Base-by-base conservation (phyloP, 2,113 vertebrate genomes). In the Myotis brandtii region DNA sequence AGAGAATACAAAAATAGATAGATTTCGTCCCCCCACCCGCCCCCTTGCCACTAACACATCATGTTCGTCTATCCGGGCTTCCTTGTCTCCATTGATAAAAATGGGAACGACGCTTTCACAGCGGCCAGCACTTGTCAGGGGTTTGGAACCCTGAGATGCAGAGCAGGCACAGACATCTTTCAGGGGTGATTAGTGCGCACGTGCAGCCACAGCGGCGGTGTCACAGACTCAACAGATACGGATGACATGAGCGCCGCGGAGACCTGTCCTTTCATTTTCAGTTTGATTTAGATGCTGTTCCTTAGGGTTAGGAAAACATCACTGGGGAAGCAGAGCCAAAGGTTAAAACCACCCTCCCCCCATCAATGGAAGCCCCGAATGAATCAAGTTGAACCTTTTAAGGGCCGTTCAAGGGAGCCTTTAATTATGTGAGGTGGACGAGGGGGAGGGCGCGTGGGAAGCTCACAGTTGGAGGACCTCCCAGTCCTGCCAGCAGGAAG, bases 1-100 rank as follows among this genome's bases (percentile, higher is more conserved):
- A 95, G 97, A 97, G 96, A 97, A 95, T 96, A 96, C 73, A 95
- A 94, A 96, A 91, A 95, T 93, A 95, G 94, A 94, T 94, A 91
- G 96, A 97, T 96, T 95, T 95, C 91, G 89, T 46, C 54, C 76
- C 59, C 67, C 25, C 1, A 9, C 21, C 67, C 30, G 8, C 77
- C 48, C 69, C 50, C 30, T 20, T n/a, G 79, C 84, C 85, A 64
- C 92, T 92, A 75, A 93, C 59, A 50, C 94, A 80, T 93, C 75
- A 6, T 27, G 48, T 76, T 95, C 93, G 52, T 86, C 91, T 93
- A n/a, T 91, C 50, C 32, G 75, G 92, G 82, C 82, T 96, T 89
- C 75, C 94, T 95, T 69, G 92, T 94, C 85, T 94, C 82, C 96
- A 95, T 25, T 96, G 96, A 97, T 93, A 96, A 95, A 97, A 97